These are phyloP conservation scores for Lathamus discolor DNA, from an alignment of 2,113 vertebrate genomes.

Conservation along the genomic window DNA sequence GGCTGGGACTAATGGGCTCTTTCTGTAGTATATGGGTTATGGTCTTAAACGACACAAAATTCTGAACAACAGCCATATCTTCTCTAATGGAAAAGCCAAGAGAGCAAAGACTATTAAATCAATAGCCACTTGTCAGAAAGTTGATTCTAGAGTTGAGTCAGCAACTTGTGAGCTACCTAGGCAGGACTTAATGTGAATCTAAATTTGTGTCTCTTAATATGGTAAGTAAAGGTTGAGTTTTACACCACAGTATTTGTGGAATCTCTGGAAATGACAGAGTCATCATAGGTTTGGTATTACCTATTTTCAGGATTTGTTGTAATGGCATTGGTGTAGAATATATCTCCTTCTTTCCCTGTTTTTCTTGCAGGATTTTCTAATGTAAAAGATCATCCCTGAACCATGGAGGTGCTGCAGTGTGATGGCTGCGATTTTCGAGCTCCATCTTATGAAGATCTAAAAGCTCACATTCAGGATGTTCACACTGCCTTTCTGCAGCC, in stretches of 20 bases:
- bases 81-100: neutral
- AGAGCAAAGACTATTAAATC: neutral
- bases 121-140: neutral
- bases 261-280: neutral
- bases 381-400: slow-evolving; percentile 84
- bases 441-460: slow-evolving; percentile 94
- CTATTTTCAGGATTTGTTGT: neutral
- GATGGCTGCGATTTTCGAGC: slow-evolving; percentile 98
- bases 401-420: slow-evolving; percentile 97
- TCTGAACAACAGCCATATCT: neutral
- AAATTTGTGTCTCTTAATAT: neutral
- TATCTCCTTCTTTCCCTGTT: neutral
- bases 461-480: slow-evolving; percentile 96
- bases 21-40: neutral
- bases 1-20: neutral
- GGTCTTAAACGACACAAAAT: neutral
- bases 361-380: slow-evolving; percentile 84
- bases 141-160: neutral
- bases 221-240: neutral
- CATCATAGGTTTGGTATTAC: neutral
- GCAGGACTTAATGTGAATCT: neutral
- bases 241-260: accelerated
- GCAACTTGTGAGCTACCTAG: neutral
- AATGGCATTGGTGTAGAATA: neutral
- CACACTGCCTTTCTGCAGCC: slow-evolving; percentile 97